Conservation (phyloP, 64 coral and sea anemone genomes). For the Dendronephthya gigantea region DNA sequence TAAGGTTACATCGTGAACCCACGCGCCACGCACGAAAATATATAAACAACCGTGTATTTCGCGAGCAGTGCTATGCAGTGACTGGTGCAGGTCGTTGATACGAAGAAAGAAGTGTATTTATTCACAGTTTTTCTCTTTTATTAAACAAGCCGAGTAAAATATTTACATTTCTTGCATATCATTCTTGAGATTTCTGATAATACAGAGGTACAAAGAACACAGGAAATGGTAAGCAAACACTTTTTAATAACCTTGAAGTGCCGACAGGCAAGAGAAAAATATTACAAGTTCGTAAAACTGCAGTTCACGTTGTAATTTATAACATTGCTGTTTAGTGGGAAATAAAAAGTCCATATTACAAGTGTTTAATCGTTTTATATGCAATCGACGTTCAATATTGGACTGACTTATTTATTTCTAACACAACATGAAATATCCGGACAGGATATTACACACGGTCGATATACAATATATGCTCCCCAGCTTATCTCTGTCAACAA, state of each 20-base stretch:
- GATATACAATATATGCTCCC: not conserved
- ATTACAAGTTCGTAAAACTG: not conserved
- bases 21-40: not conserved
- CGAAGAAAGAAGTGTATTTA: not conserved
- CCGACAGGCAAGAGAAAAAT: not conserved
- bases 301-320: not conserved
- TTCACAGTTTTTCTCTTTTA: too few relatives aligned
- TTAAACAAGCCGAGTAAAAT: not conserved
- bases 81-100: not conserved
- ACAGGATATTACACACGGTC: not conserved
- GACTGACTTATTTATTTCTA: not conserved
- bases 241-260: not conserved
- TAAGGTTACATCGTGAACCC: not conserved
- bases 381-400: not conserved
- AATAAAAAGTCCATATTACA: not conserved
- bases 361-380: not conserved
- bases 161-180: not conserved
- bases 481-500: not conserved
- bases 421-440: not conserved
- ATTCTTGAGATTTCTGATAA: not conserved
- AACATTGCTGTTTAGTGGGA: not conserved
- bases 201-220: not conserved
- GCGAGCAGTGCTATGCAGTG: too few relatives aligned
- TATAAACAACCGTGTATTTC: not conserved
- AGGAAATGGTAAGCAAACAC: slow-evolving; percentile 22